Conservation (phyloP, 2,888 invertebrate species). For the Drosophila mimica region DNA sequence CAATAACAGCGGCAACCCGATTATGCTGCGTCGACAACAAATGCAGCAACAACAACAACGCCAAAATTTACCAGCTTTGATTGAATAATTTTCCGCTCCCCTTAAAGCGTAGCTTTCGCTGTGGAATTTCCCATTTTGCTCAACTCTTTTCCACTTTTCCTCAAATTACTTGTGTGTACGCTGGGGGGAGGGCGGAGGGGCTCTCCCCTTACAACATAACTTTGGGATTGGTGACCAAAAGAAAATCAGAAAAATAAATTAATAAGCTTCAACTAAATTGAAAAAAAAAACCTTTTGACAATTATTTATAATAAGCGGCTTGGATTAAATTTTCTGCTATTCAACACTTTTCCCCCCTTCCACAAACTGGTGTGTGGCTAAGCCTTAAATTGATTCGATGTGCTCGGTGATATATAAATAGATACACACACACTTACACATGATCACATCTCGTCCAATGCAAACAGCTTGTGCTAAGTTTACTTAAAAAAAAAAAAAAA, state of each 20-base stretch:
- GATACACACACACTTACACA: background rate
- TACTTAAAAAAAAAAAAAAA: background rate
- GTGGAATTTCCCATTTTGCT: conserved; percentile 38
- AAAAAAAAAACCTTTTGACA: background rate
- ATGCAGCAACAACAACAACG: conserved; percentile 7
- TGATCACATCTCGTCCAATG: background rate
- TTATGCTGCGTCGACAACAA: conserved; percentile 28
- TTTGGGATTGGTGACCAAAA: background rate
- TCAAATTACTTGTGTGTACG: conserved; percentile 2
- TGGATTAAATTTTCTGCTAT: background rate
- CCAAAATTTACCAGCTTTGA: conserved; percentile 70
- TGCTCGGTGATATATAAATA: background rate
- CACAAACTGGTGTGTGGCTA: background rate
- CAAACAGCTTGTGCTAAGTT: background rate
- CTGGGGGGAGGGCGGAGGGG: background rate
- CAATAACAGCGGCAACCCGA: conserved; percentile 49
- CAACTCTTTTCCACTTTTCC: conserved; percentile 28
- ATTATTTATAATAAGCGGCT: background rate
- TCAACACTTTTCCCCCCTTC: background rate
- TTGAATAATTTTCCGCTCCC: conserved; percentile 69
- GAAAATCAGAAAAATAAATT: background rate
- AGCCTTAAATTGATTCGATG: conserved; percentile 12
- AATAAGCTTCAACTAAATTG: background rate
- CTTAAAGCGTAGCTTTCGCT: conserved; percentile 28
- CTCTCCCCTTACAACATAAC: background rate